phyloP scores from a whole-genome alignment of 1,140 invertebrate genomes.

The Diorhabda carinulata region DNA sequence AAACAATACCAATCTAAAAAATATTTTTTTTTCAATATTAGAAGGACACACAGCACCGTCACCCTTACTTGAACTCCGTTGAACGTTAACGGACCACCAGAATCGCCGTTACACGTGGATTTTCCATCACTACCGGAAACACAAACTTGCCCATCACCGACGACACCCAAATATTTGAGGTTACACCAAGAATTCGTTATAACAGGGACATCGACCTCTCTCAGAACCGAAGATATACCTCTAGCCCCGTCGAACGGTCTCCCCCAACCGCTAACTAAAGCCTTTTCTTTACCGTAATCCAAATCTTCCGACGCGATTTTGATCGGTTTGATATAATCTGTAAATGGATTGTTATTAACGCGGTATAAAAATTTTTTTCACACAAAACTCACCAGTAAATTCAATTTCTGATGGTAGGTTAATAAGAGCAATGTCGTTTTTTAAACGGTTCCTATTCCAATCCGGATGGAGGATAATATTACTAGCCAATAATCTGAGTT shows the following conservation, averaged over 20 bases:
- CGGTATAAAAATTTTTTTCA: too few species aligned
- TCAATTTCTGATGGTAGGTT: conserved; percentile 50
- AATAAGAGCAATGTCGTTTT: conserved; percentile 58
- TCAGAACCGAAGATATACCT: conserved; percentile 37
- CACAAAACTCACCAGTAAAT: conserved; percentile 46
- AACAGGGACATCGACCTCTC: conserved; percentile 34
- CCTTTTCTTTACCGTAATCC: conserved; percentile 46
- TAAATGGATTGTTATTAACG: not conserved
- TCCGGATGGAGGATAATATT: conserved; percentile 50
- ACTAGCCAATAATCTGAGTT: conserved; percentile 42
- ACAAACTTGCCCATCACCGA: conserved; percentile 50
- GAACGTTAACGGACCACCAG: conserved; percentile 49
- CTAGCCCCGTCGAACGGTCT: conserved; percentile 42
- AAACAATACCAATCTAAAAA: conserved; percentile 54
- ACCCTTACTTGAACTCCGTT: conserved; percentile 30
- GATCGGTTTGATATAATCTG: conserved; percentile 35
- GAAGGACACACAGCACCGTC: too few species aligned
- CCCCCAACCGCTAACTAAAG: conserved; percentile 54
- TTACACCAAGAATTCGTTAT: conserved; percentile 41
- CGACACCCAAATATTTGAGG: conserved; percentile 36
- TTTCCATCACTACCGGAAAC: conserved; percentile 45
- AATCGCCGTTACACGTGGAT: conserved; percentile 49
- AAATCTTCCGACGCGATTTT: conserved; percentile 43
- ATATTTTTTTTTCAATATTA: too few species aligned
- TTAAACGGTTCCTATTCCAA: conserved; percentile 47